Conservation (phyloP, 1,140 invertebrate species). For the Listronotus oregonensis region DNA sequence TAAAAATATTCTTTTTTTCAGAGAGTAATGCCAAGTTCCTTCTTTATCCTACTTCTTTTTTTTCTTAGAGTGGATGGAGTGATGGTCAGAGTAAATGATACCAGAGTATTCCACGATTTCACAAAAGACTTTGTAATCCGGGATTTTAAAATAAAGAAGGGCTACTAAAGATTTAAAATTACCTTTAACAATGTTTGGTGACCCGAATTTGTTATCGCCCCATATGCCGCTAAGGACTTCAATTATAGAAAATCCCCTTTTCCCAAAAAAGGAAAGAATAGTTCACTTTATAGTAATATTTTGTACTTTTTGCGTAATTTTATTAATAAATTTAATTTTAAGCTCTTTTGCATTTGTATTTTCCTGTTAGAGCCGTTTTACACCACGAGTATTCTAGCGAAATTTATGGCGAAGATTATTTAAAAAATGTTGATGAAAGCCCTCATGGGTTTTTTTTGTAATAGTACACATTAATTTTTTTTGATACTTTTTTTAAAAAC, state of each 20-base stretch:
- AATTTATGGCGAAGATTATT: too few relatives aligned
- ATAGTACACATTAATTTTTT: too few relatives aligned
- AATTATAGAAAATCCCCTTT: conserved; percentile 49
- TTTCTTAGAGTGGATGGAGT: conserved; percentile 95
- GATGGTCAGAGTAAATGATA: conserved; percentile 87
- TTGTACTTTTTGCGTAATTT: neutral
- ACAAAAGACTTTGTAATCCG: conserved; percentile 74
- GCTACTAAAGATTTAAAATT: conserved; percentile 67
- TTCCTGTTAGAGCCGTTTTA: too few relatives aligned
- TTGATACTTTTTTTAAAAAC: too few relatives aligned
- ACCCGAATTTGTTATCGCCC: conserved; percentile 51
- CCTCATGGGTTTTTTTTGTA: too few relatives aligned
- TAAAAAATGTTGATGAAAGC: too few relatives aligned
- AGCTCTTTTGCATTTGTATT: neutral
- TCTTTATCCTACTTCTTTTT: conserved; percentile 89
- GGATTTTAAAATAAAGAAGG: conserved; percentile 77
- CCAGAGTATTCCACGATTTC: conserved; percentile 86
- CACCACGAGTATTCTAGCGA: too few relatives aligned
- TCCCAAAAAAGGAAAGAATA: conserved; percentile 10
- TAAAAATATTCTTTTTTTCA: conserved; percentile 59
- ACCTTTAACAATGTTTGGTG: conserved; percentile 52
- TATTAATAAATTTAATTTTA: conserved; percentile 12
- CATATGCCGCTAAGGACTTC: conserved; percentile 49
- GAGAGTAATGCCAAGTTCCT: conserved; percentile 93
- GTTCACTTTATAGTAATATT: neutral